These are phyloP conservation scores for Picus viridis DNA, from an alignment of 2,797 vertebrate genomes.

Conservation along the genomic window DNA sequence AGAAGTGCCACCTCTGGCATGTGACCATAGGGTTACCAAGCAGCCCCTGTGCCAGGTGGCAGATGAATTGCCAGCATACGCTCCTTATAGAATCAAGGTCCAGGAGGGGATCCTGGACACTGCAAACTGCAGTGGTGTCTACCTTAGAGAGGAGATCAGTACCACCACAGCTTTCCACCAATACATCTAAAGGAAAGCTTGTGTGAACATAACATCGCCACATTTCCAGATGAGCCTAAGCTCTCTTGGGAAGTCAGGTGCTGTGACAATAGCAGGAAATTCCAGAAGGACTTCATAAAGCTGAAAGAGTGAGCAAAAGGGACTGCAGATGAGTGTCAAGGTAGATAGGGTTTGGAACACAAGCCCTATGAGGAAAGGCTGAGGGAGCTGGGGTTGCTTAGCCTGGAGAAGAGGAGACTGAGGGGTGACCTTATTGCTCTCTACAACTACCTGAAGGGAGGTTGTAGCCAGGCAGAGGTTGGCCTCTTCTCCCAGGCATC, in stretches of 20 bases:
- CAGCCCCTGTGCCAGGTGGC: too few species aligned
- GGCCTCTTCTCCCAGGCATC: too few species aligned
- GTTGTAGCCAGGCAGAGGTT: too few species aligned
- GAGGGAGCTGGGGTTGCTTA: too few species aligned
- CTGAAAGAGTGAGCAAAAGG: not conserved
- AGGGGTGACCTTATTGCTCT: too few species aligned
- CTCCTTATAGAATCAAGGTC: not conserved
- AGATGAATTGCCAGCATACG: not conserved
- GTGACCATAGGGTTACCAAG: not conserved
- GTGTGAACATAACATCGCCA: not conserved
- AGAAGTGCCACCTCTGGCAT: not conserved
- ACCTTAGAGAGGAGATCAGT: not conserved
- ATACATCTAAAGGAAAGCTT: not conserved
- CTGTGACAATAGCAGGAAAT: not conserved
- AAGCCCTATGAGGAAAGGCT: too few species aligned
- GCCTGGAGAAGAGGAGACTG: too few species aligned
- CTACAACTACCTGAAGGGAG: too few species aligned
- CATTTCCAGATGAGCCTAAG: not conserved
- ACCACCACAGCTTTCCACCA: not conserved
- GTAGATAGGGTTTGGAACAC: too few species aligned
- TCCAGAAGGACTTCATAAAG: not conserved
- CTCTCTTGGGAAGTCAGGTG: not conserved
- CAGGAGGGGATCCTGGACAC: not conserved
- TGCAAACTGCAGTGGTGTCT: not conserved
- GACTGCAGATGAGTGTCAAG: not conserved